Evolutionary conservation across 30 jellyfish, hydroid and myxozoan genomes (phyloP).

Genomic region (Turritopsis rubra): DNA sequence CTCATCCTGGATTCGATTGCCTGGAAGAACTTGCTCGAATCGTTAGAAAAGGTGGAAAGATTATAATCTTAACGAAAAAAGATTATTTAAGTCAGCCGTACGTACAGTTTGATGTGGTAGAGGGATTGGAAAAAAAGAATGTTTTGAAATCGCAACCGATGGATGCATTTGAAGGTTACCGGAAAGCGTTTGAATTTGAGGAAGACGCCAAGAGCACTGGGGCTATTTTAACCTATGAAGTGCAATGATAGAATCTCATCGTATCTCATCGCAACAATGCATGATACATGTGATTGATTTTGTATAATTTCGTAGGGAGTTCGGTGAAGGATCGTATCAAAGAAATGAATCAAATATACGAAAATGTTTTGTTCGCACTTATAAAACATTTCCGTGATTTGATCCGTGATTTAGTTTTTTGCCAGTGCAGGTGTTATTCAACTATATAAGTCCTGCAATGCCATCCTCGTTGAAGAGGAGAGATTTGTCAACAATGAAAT

Average conservation of each 20-base stretch:
- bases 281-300: too few species aligned
- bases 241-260: slow-evolving; percentile 1
- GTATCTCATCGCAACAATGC: too few species aligned
- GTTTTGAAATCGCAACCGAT: slow-evolving; percentile 15
- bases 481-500: too few species aligned
- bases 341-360: too few species aligned
- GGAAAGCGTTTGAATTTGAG: slow-evolving; percentile 27
- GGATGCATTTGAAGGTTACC: slow-evolving; percentile 31
- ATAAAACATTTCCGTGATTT: too few species aligned
- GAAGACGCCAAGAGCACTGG: slow-evolving; percentile 24
- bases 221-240: slow-evolving; percentile 13
- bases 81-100: slow-evolving; percentile 18
- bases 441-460: too few species aligned
- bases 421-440: too few species aligned
- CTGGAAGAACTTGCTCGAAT: slow-evolving; percentile 16
- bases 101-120: slow-evolving; percentile 9
- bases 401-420: too few species aligned
- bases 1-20: slow-evolving; percentile 38
- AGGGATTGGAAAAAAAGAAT: not conserved
- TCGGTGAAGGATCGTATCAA: too few species aligned
- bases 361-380: too few species aligned
- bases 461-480: too few species aligned
- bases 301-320: too few species aligned
- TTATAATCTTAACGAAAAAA: slow-evolving; percentile 12
- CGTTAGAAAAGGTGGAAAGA: slow-evolving; percentile 28